phyloP scores from a whole-genome alignment of 2,113 vertebrate species.

The Cyphomyrus discorhynchus region DNA sequence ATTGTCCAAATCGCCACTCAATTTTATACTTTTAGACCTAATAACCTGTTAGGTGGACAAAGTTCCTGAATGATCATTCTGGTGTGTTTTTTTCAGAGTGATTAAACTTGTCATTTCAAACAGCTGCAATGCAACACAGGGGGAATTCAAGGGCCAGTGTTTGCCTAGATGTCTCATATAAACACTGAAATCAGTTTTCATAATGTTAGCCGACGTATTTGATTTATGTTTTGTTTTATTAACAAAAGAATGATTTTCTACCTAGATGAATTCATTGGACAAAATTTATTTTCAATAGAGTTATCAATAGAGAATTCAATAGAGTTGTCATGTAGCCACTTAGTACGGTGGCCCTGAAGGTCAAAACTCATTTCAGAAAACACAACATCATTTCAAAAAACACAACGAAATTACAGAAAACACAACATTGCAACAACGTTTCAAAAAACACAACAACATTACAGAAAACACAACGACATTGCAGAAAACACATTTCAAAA shows the following conservation, averaged over 20 bases:
- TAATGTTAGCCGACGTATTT: not conserved
- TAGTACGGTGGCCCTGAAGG: not conserved
- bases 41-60: conserved; percentile 41
- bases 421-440: no score
- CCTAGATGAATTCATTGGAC: not conserved
- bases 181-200: not conserved
- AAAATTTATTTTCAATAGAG: not conserved
- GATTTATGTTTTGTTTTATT: not conserved
- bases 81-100: conserved; percentile 34
- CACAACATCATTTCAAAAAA: no score
- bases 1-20: conserved; percentile 35
- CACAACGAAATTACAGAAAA: no score
- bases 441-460: no score
- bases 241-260: not conserved
- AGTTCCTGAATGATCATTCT: conserved; percentile 35
- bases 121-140: conserved; percentile 28
- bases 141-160: not conserved
- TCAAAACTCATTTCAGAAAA: no score
- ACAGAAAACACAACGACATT: no score
- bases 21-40: conserved; percentile 36
- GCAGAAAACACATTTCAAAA: no score
- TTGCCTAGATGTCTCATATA: not conserved
- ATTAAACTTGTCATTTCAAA: conserved; percentile 25
- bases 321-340: not conserved
- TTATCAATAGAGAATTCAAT: not conserved